Conservation (phyloP, 2,113 vertebrate species). For the Cyanocitta stelleri region DNA sequence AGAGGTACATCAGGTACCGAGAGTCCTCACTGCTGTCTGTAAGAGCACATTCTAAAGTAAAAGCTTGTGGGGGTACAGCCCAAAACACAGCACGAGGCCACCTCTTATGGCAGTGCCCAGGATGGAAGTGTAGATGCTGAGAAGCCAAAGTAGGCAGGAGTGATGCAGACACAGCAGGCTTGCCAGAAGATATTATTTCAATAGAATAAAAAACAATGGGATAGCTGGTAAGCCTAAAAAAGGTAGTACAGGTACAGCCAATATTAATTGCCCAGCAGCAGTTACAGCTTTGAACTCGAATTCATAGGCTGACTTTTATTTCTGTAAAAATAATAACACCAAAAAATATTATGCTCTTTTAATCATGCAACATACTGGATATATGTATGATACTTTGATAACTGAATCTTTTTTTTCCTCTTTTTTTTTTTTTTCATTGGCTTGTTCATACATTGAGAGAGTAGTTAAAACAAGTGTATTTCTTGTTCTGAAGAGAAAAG, state of each 20-base stretch:
- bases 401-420: background rate
- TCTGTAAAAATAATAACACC: background rate
- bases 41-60: background rate
- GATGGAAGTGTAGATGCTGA: background rate
- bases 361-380: background rate
- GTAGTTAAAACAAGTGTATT: background rate
- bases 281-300: background rate
- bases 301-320: background rate
- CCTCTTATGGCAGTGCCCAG: background rate
- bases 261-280: background rate
- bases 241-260: background rate
- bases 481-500: background rate
- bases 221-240: background rate
- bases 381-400: background rate
- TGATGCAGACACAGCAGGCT: background rate
- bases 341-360: background rate
- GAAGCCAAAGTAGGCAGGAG: background rate
- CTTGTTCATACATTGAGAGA: background rate
- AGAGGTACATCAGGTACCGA: background rate
- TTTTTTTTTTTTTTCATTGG: background rate
- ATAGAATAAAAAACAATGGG: background rate
- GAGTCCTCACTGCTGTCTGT: background rate
- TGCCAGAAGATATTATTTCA: background rate
- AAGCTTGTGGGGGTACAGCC: accelerated
- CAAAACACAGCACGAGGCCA: background rate